Evolutionary conservation across 2,113 vertebrate species (phyloP).

Genomic region (Pelmatolapia mariae): DNA sequence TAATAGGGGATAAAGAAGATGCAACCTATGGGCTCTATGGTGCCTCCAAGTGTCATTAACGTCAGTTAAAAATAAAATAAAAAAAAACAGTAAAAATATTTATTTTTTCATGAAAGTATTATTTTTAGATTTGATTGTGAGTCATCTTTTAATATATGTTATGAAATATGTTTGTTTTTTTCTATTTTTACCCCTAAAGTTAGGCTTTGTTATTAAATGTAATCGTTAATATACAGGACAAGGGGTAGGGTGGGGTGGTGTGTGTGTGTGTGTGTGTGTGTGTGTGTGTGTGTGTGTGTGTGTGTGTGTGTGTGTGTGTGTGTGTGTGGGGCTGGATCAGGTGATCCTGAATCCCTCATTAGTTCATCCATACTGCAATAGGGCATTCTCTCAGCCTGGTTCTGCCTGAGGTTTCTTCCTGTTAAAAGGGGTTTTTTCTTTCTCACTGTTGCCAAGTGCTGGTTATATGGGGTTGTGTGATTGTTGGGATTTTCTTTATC

Average conservation of each 20-base stretch:
- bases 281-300: too few relatives aligned
- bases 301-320: too few relatives aligned
- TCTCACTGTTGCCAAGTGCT: too few relatives aligned
- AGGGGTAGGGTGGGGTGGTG: not conserved
- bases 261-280: not conserved
- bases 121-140: not conserved
- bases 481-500: too few relatives aligned
- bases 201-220: rapidly evolving
- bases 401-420: too few relatives aligned
- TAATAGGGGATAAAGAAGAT: not conserved
- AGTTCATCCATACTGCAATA: too few relatives aligned
- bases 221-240: rapidly evolving
- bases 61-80: too few relatives aligned
- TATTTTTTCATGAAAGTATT: rapidly evolving
- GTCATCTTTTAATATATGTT: not conserved
- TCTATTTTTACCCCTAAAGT: not conserved
- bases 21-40: not conserved
- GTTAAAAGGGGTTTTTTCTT: too few relatives aligned
- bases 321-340: too few relatives aligned
- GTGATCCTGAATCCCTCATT: too few relatives aligned
- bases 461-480: too few relatives aligned
- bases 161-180: not conserved
- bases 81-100: not conserved
- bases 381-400: too few relatives aligned
- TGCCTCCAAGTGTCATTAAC: not conserved